Percentiles rank a stretch among this genome's conserved stretches.
Conservation (phyloP, 2,113 vertebrate genomes). For the Conger conger region DNA sequence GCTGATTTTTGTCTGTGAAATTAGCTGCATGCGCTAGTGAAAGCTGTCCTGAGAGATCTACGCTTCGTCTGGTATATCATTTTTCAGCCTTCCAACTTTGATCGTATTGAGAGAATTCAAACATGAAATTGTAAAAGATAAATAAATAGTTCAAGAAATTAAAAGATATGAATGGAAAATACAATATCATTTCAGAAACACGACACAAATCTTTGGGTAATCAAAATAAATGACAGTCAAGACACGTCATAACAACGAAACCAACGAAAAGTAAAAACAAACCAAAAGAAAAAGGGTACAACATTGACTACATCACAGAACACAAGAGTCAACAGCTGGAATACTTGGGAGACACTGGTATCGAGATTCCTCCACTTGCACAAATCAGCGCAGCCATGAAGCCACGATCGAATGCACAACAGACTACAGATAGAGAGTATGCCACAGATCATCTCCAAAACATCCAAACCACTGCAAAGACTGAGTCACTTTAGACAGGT, state of each 20-base stretch:
- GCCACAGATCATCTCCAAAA: slow-evolving; percentile 60
- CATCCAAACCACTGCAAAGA: slow-evolving; percentile 57
- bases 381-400: slow-evolving; percentile 70
- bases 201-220: slow-evolving; percentile 38
- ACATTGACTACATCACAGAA: slow-evolving; percentile 62
- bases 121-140: slow-evolving; percentile 38
- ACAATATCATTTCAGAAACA: slow-evolving; percentile 46
- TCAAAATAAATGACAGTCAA: slow-evolving; percentile 52
- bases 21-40: not conserved
- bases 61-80: slow-evolving; percentile 48
- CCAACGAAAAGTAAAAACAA: slow-evolving; percentile 25
- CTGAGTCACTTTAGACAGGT: slow-evolving; percentile 52
- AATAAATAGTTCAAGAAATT: slow-evolving; percentile 20
- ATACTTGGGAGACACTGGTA: slow-evolving; percentile 53
- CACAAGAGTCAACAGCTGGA: slow-evolving; percentile 54
- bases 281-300: slow-evolving; percentile 45
- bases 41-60: slow-evolving; percentile 27
- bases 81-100: not conserved
- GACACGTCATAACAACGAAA: slow-evolving; percentile 45
- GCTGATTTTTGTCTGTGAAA: not conserved
- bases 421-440: slow-evolving; percentile 54
- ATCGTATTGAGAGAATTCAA: slow-evolving; percentile 28
- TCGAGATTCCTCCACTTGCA: slow-evolving; percentile 56
- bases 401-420: slow-evolving; percentile 66
- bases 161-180: slow-evolving; percentile 41